Base-by-base conservation (phyloP, 2,888 invertebrate species). In the Calliphora vomitoria region DNA sequence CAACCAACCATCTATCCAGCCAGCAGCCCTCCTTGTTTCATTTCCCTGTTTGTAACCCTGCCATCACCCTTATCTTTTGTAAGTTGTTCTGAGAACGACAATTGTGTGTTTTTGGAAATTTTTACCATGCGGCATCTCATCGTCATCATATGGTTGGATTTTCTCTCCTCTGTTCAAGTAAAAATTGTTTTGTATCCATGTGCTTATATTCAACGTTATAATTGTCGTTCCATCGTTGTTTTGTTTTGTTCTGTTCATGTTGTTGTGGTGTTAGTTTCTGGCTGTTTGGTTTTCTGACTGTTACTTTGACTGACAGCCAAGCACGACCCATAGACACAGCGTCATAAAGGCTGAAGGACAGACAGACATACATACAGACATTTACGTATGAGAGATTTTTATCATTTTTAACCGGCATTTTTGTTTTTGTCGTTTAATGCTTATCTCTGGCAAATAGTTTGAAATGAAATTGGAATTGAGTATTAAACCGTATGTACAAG, bases 211-310 rank as follows among this genome's bases (percentile, higher is more conserved):
- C 72, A 58, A 81, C 50, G 47, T 72, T 81, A 58, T 58, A 66
- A 82, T 82, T 75, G 55, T 55, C 55, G 72, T 81, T n/a, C 64
- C 53, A 66, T 68, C 47, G 44, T 82, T 35, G 47, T 47, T 41
- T 44, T 60, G 41, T 72, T 74, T 2, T 41, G 41, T 41, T 41
- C 41, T 35, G 35, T 35, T 35, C 35, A 35, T 35, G 13, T 44
- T 41, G 41, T 41, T 82, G 68, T 81, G 82, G 15, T 85, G 87
- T 84, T 87, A 78, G 82, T 82, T 85, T 85, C 82, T 87, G 85
- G 78, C 82, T 87, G 82, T 82, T 84, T 78, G 87, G 78, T 84
- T 82, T 69, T 87, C 31, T 85, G 71, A 84, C 84, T 78, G 81
- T 84, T 87, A 84, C 72, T 62, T 78, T 87, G 81, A 74, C 84